Conservation (phyloP, 2,888 invertebrate species). For the Seira musarum region DNA sequence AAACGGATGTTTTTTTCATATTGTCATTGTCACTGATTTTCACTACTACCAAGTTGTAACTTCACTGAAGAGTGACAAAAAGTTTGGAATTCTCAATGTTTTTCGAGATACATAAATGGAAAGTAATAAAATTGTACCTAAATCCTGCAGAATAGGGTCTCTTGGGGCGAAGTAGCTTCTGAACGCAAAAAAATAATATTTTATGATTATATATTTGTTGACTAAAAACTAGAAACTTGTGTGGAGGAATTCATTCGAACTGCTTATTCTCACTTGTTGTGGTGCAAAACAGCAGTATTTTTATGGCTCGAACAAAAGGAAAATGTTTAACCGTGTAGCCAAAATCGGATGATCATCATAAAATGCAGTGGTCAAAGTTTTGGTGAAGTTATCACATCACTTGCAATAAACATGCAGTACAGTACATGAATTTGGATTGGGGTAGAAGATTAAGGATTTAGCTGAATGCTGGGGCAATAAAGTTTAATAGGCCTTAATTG, state of each 20-base stretch:
- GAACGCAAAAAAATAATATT: too few species aligned
- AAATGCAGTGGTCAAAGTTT: neutral
- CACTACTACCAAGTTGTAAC: too few species aligned
- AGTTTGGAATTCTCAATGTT: too few species aligned
- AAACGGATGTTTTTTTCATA: neutral
- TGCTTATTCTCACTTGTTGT: neutral
- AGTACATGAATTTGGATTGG: neutral
- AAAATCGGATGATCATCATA: neutral
- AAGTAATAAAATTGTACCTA: neutral
- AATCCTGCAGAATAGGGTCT: neutral
- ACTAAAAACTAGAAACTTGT: too few species aligned
- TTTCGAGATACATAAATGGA: too few species aligned
- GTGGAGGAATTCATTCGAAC: too few species aligned
- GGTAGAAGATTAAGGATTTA: neutral
- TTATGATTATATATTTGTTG: too few species aligned
- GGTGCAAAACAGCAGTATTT: constrained; percentile 27
- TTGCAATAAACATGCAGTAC: neutral
- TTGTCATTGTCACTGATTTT: neutral
- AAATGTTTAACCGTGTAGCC: neutral
- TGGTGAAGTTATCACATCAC: neutral
- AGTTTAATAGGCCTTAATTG: neutral
- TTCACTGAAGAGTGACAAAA: too few species aligned
- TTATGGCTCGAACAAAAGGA: neutral
- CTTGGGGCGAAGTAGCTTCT: neutral
- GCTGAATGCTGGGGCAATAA: neutral